Conservation (phyloP, 1,140 invertebrate genomes). For the Apocrypta bakeri region DNA sequence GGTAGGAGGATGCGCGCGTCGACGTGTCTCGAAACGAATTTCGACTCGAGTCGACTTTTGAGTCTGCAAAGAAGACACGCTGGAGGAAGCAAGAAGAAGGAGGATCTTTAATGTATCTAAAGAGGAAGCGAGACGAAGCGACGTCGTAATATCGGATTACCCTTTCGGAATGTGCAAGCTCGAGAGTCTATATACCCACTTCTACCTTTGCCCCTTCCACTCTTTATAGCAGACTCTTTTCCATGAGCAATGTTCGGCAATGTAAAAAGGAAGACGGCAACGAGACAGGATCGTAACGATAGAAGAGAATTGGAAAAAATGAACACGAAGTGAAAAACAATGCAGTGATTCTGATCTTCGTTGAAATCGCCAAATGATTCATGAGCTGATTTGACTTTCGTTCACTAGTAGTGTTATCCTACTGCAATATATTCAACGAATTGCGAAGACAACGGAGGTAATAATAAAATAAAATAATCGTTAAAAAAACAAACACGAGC, state of each 20-base stretch:
- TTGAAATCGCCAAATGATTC: too few relatives aligned
- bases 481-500: background rate
- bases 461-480: background rate
- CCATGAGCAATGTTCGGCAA: background rate
- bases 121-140: slow-evolving; percentile 54
- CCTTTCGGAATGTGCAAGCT: slow-evolving; percentile 48
- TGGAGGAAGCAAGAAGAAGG: background rate
- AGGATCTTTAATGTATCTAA: slow-evolving; percentile 59
- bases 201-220: background rate
- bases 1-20: slow-evolving; percentile 14
- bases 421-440: too few relatives aligned
- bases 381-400: too few relatives aligned
- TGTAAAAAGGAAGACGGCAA: background rate
- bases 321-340: background rate
- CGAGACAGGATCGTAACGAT: background rate
- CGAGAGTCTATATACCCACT: background rate
- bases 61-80: slow-evolving; percentile 6
- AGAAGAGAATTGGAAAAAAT: background rate
- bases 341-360: background rate
- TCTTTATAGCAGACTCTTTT: background rate
- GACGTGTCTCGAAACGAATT: slow-evolving; percentile 54
- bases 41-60: slow-evolving; percentile 56
- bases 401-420: too few relatives aligned
- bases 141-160: slow-evolving; percentile 69
- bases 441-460: too few relatives aligned